These are phyloP conservation scores for Corythornis madagascariensis DNA, from an alignment of 2,113 vertebrate genomes.

Conservation along the genomic window DNA sequence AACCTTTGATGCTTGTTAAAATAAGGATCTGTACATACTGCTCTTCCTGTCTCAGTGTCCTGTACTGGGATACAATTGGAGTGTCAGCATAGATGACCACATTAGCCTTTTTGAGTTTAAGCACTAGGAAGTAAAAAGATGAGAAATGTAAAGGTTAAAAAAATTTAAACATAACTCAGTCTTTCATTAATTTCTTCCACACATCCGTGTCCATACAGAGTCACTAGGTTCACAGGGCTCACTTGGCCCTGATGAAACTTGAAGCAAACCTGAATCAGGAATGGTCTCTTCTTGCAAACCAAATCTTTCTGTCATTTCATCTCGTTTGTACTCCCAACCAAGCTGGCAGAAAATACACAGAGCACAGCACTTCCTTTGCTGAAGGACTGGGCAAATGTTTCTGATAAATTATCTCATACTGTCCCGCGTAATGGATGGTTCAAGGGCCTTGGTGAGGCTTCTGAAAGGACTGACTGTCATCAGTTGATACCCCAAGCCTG, in stretches of 20 bases:
- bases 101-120: not conserved
- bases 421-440: not conserved
- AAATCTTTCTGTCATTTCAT: not conserved
- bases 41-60: not conserved
- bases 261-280: not conserved
- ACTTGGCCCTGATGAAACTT: not conserved
- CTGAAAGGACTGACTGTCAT: constrained; percentile 61
- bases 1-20: not conserved
- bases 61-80: not conserved
- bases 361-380: not conserved
- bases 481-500: constrained; percentile 2
- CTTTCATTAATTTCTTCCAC: not conserved
- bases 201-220: fast-evolving
- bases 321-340: not conserved
- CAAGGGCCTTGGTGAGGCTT: constrained; percentile 47
- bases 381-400: constrained; percentile 15
- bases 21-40: not conserved
- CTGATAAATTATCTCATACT: constrained; percentile 46
- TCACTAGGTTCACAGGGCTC: not conserved
- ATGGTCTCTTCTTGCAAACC: not conserved
- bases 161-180: not conserved
- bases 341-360: not conserved
- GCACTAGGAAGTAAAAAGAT: not conserved
- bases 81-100: not conserved
- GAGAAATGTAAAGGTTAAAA: not conserved